Percentiles rank a stretch among this genome's conserved stretches.
phyloP scores from a whole-genome alignment of 2,888 invertebrate genomes.

The Chrysotoxum bicinctum region DNA sequence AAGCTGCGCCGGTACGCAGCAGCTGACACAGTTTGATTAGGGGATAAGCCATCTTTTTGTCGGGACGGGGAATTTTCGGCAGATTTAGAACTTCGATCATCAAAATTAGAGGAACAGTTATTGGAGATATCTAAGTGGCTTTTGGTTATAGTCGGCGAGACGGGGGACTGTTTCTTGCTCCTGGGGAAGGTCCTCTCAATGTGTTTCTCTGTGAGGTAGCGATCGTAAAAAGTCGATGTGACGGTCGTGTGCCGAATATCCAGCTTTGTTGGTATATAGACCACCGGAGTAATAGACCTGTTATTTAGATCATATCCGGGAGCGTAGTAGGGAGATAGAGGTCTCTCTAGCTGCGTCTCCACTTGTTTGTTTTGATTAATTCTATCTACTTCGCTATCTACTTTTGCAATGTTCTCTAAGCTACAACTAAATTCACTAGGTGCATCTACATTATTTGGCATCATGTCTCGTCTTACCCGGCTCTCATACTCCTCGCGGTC shows the following conservation, averaged over 20 bases:
- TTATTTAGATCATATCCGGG: conserved; percentile 71
- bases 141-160: conserved; percentile 77
- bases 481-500: conserved; percentile 81
- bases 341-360: conserved; percentile 73
- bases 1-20: conserved; percentile 31
- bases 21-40: conserved; percentile 28
- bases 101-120: not conserved
- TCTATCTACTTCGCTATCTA: conserved; percentile 81
- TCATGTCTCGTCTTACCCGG: conserved; percentile 81
- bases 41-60: conserved; percentile 40
- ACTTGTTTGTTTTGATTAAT: conserved; percentile 75
- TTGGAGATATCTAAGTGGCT: conserved; percentile 76
- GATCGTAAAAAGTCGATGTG: conserved; percentile 81
- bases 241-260: conserved; percentile 81
- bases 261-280: conserved; percentile 79
- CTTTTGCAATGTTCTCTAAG: conserved; percentile 79
- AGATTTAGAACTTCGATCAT: conserved; percentile 68
- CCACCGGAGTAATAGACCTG: conserved; percentile 76
- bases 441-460: conserved; percentile 80
- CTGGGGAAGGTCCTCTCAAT: conserved; percentile 79
- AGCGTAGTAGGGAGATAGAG: conserved; percentile 77
- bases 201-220: conserved; percentile 80
- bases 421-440: conserved; percentile 78
- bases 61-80: conserved; percentile 76
- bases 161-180: conserved; percentile 76